Base-by-base conservation (phyloP, 2,113 vertebrate species). In the Laticauda colubrina region DNA sequence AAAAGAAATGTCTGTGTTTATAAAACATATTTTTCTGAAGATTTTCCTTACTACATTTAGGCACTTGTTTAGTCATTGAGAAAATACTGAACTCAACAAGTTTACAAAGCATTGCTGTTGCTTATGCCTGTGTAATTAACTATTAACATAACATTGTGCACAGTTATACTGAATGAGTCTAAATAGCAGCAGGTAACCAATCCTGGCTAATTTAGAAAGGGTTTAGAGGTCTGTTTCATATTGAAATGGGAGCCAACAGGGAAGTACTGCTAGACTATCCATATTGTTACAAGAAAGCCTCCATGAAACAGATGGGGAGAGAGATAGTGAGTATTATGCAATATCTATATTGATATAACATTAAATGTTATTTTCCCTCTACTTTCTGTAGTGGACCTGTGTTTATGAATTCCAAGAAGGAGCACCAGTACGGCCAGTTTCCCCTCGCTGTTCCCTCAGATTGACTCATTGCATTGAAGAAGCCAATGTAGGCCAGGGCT, bases 341-440 rank as follows among this genome's bases (percentile, higher is more conserved):
- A 9, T 81, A 39, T 81, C 18, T 81, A 8, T 39, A 3, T 39
- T 81, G 75, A 81, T 43, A 43, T 39, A 81, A 81, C 34, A 81
- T 81, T 39, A n/a, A 87, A 95, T 92, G 96, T 8, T 43, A 8
- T 56, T 89, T 51, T 95, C 88, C 95, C 64, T 95, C 93, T 96
- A 93, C 85, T 93, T 85, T 94, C 43, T 92, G 18, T 93, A 99
- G 99, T 99, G 99, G 99, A 99, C 99, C 53, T 99, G 99, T 95
- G 99, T 99, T 94, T 99, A 99, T 64, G 99, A 99, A 98, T 99
- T 99, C 98, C 99, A 99, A 96, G 98, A 98, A 97, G 98, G 98
- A 89, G 96, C 97, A 26, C 98, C 98, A 0, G 97, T 98, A 55
- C 98, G 98, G 18, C 98, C 98, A 0, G 97, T 98, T 53, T 99